Evolutionary conservation across 2,888 invertebrate species (phyloP).

Genomic region (Hesperia comma): DNA sequence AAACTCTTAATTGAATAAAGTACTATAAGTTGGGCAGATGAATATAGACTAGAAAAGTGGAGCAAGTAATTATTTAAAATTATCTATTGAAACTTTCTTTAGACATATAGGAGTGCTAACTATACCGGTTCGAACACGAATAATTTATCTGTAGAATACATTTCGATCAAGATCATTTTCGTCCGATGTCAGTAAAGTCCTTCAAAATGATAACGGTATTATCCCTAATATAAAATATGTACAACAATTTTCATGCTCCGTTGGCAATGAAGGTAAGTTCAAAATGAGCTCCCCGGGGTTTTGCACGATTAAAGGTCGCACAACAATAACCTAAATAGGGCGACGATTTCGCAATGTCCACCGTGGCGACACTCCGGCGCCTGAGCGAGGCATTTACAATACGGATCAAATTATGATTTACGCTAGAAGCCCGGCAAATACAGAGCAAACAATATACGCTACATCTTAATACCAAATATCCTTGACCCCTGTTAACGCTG

Average conservation of each 20-base stretch:
- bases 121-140: too few relatives aligned
- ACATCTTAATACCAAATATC: neutral
- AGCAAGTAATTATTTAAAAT: slow-evolving; percentile 7
- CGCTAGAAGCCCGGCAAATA: slow-evolving; percentile 14
- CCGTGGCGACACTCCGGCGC: slow-evolving; percentile 67
- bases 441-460: slow-evolving; percentile 19
- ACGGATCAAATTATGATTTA: slow-evolving; percentile 32
- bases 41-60: neutral
- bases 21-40: slow-evolving; percentile 14
- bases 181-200: too few relatives aligned
- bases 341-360: slow-evolving; percentile 61
- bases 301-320: slow-evolving; percentile 65
- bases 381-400: slow-evolving; percentile 39
- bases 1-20: slow-evolving; percentile 27
- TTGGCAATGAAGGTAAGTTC: slow-evolving; percentile 36
- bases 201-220: too few relatives aligned
- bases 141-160: too few relatives aligned
- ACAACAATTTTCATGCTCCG: slow-evolving; percentile 14
- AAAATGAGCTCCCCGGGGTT: slow-evolving; percentile 48
- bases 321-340: slow-evolving; percentile 70
- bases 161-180: too few relatives aligned
- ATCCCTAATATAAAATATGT: neutral
- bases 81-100: neutral
- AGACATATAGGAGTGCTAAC: neutral
- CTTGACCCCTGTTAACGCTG: neutral